These are phyloP conservation scores for Malurus alboscapulatus DNA, from an alignment of 2,113 vertebrate species.

Conservation along the genomic window DNA sequence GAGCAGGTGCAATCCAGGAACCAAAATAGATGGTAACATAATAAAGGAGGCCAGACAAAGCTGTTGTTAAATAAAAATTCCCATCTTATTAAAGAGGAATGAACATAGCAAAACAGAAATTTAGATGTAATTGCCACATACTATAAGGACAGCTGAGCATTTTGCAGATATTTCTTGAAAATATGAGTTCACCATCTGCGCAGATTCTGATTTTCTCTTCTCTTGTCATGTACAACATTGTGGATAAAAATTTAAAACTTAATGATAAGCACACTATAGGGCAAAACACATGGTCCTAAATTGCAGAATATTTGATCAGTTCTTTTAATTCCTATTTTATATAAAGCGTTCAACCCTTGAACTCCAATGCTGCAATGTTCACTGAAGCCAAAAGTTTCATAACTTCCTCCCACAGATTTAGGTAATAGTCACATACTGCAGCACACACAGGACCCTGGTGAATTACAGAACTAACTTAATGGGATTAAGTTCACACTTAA, in stretches of 20 bases:
- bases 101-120: background rate
- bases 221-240: background rate
- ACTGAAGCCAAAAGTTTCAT: background rate
- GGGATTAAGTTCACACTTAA: background rate
- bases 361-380: background rate
- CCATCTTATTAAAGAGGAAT: background rate
- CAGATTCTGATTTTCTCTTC: background rate
- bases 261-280: background rate
- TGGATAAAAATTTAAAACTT: background rate
- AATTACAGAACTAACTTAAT: background rate
- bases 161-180: background rate
- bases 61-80: constrained; percentile 33
- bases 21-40: constrained; percentile 28
- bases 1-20: constrained; percentile 75
- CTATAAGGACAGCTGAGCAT: background rate
- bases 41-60: constrained; percentile 57
- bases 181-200: background rate
- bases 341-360: background rate
- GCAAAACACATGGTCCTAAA: fast-evolving
- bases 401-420: background rate
- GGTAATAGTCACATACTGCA: background rate
- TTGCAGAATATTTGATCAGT: background rate
- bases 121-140: background rate
- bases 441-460: background rate
- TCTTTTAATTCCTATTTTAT: background rate